Evolutionary conservation across 2,113 vertebrate genomes (phyloP), one percentile per base, ranked within the genome.

Genomic region (Protobothrops mucrosquamatus): DNA sequence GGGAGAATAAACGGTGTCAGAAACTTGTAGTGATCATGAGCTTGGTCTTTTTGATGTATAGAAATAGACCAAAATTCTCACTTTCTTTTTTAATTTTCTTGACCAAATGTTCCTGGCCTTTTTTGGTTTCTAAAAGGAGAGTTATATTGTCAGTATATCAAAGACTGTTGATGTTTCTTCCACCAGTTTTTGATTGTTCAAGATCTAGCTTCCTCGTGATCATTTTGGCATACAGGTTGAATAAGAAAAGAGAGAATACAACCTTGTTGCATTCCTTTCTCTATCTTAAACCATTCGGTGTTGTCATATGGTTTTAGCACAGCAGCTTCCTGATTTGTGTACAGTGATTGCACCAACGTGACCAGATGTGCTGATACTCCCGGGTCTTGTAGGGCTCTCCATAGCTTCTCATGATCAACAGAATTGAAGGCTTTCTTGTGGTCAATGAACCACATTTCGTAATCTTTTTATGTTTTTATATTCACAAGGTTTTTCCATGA

Each of bases 1-100:
- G 29, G 14, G 8, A 96, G 96, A 46, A 94, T 95, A 95, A 97
- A 95, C 91, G 96, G 57, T 92, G 90, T 91, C 69, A 89, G 93
- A 95, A 95, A 96, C 93, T 69, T n/a, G 61, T 12, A 69, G 61
- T 12, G 29, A 12, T 69, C 29, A n/a, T 69, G 12, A n/a, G 29
- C 29, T 69, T n/a, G 12, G 29, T n/a, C 61, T 69, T 69, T n/a
- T n/a, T 64, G 4, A 64, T 64, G 29, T n/a, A n/a, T 12, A 69
- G 61, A 69, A 69, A n/a, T 23, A 24, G 29, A n/a, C 26, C 29
- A 69, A 69, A 69, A 69, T n/a, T 2, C 6, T 69, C 61, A 69
- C 61, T 14, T 69, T 69, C 61, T 69, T n/a, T 12, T 29, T n/a
- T n/a, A 12, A 15, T 69, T 69, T 69, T 69, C 29, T n/a, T n/a